Evolutionary conservation across 2,888 invertebrate genomes (phyloP), one percentile per base, ranked within the genome.

Genomic region (Ichneumon xanthorius): DNA sequence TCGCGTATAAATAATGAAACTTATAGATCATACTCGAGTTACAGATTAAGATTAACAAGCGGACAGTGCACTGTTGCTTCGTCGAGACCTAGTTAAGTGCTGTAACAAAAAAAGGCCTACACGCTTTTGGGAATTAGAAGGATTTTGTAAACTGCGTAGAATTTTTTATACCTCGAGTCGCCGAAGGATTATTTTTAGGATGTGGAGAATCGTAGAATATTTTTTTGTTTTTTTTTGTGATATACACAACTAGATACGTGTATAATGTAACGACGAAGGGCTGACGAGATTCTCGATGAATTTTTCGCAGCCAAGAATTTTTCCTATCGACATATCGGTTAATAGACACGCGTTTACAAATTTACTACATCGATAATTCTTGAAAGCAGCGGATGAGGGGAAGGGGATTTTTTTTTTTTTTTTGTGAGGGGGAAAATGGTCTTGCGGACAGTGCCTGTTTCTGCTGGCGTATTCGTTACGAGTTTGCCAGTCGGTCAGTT

Each of bases 251-350:
- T 33, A 33, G 65, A 30, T 16, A n/a, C 11, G 7, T 58, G 53
- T 19, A 16, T 33, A 26, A 37, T 55, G 50, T 55, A n/a, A 63
- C 53, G 48, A n/a, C 19, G 16, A n/a, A 5, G 9, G 82, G 76
- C 77, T 67, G 82, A 75, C 40, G 16, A 65, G 72, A 77, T 72
- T 70, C 45, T 30, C 37, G 30, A 33, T 22, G 45, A 37, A n/a
- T 73, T 61, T 68, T 72, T 72, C 50, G 70, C 82, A 87, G 80
- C 82, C 83, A 82, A 87, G 81, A 87, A 87, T 85, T 80, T 84
- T 82, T 78, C 72, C 40, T 40, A 61, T 85, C 76, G 72, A 86
- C 85, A 85, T 84, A 87, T 87, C 86, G 80, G 48, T 70, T 7
- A 65, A 70, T 0, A 58, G 9, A 40, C 40, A 40, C 70, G 53